Base-by-base conservation (phyloP, 2,113 vertebrate species). In the Gobio gobio region DNA sequence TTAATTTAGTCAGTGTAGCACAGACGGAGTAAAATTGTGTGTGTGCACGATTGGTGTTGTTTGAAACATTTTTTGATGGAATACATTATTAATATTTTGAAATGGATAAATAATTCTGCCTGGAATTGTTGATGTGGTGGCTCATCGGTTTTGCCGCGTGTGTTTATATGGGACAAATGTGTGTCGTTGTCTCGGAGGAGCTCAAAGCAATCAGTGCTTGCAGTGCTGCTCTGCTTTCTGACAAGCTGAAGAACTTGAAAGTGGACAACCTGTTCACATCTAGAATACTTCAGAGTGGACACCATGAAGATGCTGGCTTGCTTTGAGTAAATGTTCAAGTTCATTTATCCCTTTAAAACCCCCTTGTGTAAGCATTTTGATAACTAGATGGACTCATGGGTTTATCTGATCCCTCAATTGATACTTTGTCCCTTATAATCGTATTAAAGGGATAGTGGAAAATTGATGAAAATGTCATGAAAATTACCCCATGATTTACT, bases 31-130 rank as follows among this genome's bases (percentile, higher is more conserved):
- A 68, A 24, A 63, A 87, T 85, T 86, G 78, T 83, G 79, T 81
- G 24, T 59, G 47, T 72, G 77, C 51, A 86, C 70, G 82, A 87
- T 91, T 86, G 77, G 85, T 87, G 83, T 89, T 88, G 89, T 90
- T 90, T 89, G 83, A 89, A 91, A 90, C 85, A 54, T 64, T 87
- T 89, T 90, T 90, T 87, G 64, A 90, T 91, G 82, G 61, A 87
- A 90, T 89, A 90, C 73, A 90, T 91, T 92, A 91, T 93, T 92
- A 92, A 89, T 91, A 88, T 90, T 83, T 84, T 77, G 80, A 90
- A 91, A 91, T 86, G 56, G 86, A 88, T 90, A 83, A 88, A 92
- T 90, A 89, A 89, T 70, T 90, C 86, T 76, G 90, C 63, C 88
- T 84, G 87, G 81, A 88, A 87, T 87, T 91, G 85, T 76, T 78